Conservation (phyloP, 2,113 vertebrate genomes). For the Calypte anna region DNA sequence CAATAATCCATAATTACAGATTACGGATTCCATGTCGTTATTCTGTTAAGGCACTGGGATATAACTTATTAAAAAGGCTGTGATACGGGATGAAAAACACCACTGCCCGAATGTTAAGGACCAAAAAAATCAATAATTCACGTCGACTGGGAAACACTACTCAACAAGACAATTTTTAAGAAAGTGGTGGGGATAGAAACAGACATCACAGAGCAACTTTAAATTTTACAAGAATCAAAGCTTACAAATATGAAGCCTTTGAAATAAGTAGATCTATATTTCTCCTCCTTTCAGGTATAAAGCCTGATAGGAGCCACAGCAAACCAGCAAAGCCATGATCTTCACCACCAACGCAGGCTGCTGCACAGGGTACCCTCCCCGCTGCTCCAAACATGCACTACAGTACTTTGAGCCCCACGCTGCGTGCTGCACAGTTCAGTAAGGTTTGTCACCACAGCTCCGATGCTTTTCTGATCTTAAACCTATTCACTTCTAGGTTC, state of each 20-base stretch:
- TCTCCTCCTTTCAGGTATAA: background rate
- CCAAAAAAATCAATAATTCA: constrained; percentile 82
- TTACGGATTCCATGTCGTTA: background rate
- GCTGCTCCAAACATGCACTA: background rate
- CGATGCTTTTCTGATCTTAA: background rate
- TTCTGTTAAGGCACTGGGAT: background rate
- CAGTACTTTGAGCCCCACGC: background rate
- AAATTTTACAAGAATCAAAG: constrained; percentile 51
- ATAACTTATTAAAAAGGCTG: constrained; percentile 51
- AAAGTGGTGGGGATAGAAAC: constrained; percentile 52
- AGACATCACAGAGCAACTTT: constrained; percentile 66
- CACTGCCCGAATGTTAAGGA: constrained; percentile 74
- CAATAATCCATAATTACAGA: background rate
- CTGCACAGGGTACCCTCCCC: accelerated
- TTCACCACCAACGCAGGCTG: accelerated
- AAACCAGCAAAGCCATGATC: background rate
- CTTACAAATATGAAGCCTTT: background rate
- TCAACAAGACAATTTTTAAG: constrained; percentile 85
- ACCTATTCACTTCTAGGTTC: background rate
- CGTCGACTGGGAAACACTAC: constrained; percentile 80
- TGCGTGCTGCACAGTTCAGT: background rate
- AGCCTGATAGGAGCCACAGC: background rate
- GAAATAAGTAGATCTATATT: background rate
- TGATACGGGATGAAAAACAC: constrained; percentile 59
- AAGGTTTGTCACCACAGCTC: background rate